These are phyloP conservation scores for Grallaria varia DNA, from an alignment of 2,113 vertebrate species.

Conservation along the genomic window DNA sequence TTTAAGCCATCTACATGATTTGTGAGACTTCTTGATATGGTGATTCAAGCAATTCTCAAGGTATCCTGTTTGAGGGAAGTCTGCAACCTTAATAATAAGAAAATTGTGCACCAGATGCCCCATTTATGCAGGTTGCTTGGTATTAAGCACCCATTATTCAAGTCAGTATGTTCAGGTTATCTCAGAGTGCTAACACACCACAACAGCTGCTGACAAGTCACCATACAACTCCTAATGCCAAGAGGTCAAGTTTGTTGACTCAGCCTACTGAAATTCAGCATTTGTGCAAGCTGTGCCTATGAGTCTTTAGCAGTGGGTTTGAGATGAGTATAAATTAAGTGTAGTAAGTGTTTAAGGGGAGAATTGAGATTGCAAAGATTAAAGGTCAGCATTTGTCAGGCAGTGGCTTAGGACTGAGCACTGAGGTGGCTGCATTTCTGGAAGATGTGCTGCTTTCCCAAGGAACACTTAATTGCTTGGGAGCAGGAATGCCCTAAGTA, in stretches of 20 bases:
- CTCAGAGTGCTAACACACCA: slow-evolving; percentile 21
- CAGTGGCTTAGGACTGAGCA: background rate
- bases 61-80: background rate
- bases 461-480: background rate
- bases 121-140: background rate
- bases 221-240: background rate
- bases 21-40: background rate
- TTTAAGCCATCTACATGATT: background rate
- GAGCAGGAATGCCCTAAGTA: background rate
- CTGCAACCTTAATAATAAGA: background rate
- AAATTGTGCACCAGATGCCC: background rate
- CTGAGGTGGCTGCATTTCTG: background rate
- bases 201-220: slow-evolving; percentile 51
- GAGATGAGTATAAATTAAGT: background rate
- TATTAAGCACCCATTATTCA: background rate
- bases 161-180: slow-evolving; percentile 17
- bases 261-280: slow-evolving; percentile 4
- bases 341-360: background rate
- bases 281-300: background rate
- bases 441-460: background rate
- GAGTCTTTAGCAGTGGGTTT: background rate
- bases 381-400: background rate
- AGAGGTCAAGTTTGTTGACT: slow-evolving; percentile 35
- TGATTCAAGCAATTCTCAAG: background rate
- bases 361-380: background rate